Conservation (phyloP, 2,797 vertebrate genomes). For the Acropternis orthonyx region DNA sequence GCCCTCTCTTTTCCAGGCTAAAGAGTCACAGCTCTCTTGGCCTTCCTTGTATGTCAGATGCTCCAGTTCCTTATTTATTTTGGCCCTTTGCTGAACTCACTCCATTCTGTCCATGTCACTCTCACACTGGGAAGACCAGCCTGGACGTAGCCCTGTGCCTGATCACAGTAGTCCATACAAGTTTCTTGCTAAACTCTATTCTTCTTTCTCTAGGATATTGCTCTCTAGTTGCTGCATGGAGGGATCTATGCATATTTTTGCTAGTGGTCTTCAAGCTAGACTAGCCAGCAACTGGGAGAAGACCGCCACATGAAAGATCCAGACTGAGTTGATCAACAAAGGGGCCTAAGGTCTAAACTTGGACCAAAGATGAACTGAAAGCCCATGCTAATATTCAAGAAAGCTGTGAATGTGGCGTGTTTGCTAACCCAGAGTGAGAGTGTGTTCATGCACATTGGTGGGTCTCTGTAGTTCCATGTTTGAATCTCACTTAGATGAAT, state of each 20-base stretch:
- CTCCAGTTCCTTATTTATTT: neutral
- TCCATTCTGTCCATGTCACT: neutral
- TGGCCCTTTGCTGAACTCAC: neutral
- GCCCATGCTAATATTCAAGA: neutral
- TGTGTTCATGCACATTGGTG: neutral
- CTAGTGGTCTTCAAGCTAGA: neutral
- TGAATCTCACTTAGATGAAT: neutral
- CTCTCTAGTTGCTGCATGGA: neutral
- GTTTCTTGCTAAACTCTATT: neutral
- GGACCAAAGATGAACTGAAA: neutral
- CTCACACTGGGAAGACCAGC: neutral
- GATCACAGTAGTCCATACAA: neutral
- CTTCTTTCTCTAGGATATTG: neutral
- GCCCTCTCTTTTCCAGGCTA: neutral
- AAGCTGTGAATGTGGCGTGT: neutral
- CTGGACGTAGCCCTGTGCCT: neutral
- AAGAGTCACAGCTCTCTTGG: neutral
- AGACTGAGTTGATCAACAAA: neutral
- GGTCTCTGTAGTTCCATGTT: neutral
- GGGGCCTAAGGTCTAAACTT: neutral
- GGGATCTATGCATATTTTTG: too few relatives aligned
- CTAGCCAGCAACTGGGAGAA: neutral
- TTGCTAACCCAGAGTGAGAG: neutral
- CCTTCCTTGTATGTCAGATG: neutral
- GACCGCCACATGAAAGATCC: neutral